Percentiles rank a stretch among this genome's conserved stretches.
Conservation (phyloP, 2,888 invertebrate species). For the Drosophila longiperda region DNA sequence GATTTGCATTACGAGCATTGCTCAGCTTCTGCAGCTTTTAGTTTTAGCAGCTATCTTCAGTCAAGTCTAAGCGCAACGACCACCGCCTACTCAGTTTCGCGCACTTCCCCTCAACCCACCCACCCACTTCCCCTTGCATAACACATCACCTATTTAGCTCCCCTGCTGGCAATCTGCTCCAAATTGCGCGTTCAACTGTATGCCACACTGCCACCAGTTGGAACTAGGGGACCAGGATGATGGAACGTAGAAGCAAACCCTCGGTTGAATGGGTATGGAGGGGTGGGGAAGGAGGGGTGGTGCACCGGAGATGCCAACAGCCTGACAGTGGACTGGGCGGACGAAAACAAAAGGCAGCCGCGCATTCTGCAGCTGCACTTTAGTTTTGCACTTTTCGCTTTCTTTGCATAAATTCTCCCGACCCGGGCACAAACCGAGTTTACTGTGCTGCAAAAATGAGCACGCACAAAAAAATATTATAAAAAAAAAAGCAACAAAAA, state of each 20-base stretch:
- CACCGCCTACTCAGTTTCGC: conserved; percentile 35
- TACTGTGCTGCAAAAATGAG: conserved; percentile 68
- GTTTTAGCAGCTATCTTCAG: conserved; percentile 46
- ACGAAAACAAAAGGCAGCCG: conserved; percentile 73
- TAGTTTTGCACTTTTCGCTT: conserved; percentile 81
- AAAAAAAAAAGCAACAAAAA: not conserved
- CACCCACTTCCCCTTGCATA: not conserved
- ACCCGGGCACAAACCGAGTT: conserved; percentile 58
- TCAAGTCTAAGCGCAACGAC: conserved; percentile 38
- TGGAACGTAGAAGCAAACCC: not conserved
- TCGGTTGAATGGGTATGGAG: not conserved
- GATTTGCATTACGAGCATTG: conserved; percentile 73
- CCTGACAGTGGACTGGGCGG: conserved; percentile 34
- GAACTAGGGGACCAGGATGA: conserved; percentile 1
- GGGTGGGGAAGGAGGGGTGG: not conserved
- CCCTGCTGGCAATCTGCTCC: conserved; percentile 65
- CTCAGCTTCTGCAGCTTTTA: conserved; percentile 55
- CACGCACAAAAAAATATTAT: conserved; percentile 49
- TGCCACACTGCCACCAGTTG: conserved; percentile 11
- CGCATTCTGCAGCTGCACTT: conserved; percentile 74
- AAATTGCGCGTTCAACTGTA: conserved; percentile 76
- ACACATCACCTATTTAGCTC: conserved; percentile 14
- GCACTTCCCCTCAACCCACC: not conserved
- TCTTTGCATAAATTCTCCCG: conserved; percentile 78
- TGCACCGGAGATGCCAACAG: conserved; percentile 23